Percentiles rank a stretch among this genome's conserved stretches.
Evolutionary conservation across 2,888 invertebrate species (phyloP).

Genomic region (Ophion ellenae): DNA sequence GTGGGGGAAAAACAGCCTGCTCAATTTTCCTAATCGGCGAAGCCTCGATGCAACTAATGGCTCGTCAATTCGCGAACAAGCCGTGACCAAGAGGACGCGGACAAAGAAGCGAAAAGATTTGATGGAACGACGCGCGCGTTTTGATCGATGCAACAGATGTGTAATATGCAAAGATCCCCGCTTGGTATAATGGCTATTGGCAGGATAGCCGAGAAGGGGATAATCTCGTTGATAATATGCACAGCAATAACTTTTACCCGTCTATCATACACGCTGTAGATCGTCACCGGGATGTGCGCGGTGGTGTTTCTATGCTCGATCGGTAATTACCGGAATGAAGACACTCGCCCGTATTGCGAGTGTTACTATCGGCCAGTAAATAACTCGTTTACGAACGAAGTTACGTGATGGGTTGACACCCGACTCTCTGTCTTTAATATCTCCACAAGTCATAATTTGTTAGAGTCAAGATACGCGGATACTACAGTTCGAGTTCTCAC

Average conservation of each 20-base stretch:
- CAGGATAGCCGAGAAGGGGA: background rate
- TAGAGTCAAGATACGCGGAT: too few relatives aligned
- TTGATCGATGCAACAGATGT: too few relatives aligned
- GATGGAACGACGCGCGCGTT: too few relatives aligned
- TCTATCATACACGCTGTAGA: background rate
- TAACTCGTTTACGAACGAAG: conserved; percentile 24
- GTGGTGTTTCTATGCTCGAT: background rate
- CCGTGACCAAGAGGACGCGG: too few relatives aligned
- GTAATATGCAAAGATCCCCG: background rate
- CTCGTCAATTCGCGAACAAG: too few relatives aligned
- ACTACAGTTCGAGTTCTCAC: too few relatives aligned
- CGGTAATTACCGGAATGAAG: conserved; percentile 35
- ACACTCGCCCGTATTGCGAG: conserved; percentile 11
- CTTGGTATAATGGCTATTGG: background rate
- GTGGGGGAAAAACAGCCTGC: too few relatives aligned
- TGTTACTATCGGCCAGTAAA: conserved; percentile 27
- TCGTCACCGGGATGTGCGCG: background rate
- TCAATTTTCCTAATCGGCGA: too few relatives aligned
- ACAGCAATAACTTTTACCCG: conserved; percentile 2
- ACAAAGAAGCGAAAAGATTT: too few relatives aligned
- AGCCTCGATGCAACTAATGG: too few relatives aligned
- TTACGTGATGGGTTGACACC: conserved; percentile 38
- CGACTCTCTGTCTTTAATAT: background rate
- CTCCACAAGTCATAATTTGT: too few relatives aligned
- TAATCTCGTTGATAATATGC: conserved; percentile 10